Percentiles rank a stretch among this genome's conserved stretches.
These are phyloP conservation scores for Struthio camelus DNA, from an alignment of 2,113 vertebrate genomes.

Conservation along the genomic window DNA sequence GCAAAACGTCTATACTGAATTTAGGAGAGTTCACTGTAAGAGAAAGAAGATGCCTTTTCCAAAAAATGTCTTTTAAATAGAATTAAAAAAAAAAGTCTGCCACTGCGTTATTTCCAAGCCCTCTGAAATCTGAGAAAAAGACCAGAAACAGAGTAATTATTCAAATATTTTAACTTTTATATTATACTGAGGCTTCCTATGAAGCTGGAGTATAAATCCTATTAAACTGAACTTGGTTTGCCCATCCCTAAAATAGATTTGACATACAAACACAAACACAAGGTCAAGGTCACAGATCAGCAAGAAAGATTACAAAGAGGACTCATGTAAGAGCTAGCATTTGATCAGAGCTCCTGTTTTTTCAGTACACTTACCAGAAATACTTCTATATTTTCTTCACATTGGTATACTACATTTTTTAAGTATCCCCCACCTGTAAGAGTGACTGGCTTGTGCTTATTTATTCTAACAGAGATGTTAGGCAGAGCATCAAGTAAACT, in stretches of 20 bases:
- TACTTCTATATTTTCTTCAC: slow-evolving; percentile 53
- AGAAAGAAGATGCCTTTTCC: not conserved
- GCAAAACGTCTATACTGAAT: not conserved
- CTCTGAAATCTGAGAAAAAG: not conserved
- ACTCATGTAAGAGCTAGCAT: slow-evolving; percentile 92
- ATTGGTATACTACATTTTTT: slow-evolving; percentile 26
- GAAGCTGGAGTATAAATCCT: slow-evolving; percentile 52
- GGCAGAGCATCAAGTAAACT: not conserved
- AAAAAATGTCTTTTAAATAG: not conserved
- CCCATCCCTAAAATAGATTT: slow-evolving; percentile 73
- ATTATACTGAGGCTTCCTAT: not conserved
- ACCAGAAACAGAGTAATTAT: not conserved
- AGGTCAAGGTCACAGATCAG: slow-evolving; percentile 93
- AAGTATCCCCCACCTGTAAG: slow-evolving; percentile 35
- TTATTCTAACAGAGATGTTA: not conserved
- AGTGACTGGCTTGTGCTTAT: not conserved
- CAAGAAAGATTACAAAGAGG: slow-evolving; percentile 76
- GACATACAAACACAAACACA: slow-evolving; percentile 78
- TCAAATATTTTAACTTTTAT: not conserved
- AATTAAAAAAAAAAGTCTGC: not conserved
- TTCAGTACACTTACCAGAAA: slow-evolving; percentile 72
- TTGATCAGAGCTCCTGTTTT: slow-evolving; percentile 85
- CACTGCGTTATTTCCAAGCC: not conserved
- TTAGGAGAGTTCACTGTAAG: not conserved
- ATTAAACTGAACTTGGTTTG: slow-evolving; percentile 64